Evolutionary conservation across 2,113 vertebrate species (phyloP).

Genomic region (Bothrops jararaca): DNA sequence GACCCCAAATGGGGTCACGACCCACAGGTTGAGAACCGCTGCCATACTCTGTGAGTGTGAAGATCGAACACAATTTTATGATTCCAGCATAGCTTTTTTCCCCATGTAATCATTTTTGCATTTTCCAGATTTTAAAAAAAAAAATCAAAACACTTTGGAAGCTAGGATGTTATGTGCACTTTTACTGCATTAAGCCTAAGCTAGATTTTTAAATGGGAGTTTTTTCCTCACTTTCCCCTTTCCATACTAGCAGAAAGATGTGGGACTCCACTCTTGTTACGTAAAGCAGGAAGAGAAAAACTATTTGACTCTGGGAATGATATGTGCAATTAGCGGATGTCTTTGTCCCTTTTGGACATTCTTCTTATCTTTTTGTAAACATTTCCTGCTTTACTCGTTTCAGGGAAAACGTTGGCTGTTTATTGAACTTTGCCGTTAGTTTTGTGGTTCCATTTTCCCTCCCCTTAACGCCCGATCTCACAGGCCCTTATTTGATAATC

Average conservation of each 20-base stretch:
- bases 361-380: conserved; percentile 70
- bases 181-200: background rate
- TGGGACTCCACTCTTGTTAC: conserved; percentile 42
- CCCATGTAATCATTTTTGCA: background rate
- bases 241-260: conserved; percentile 45
- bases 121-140: background rate
- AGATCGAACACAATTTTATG: background rate
- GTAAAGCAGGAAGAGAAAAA: conserved; percentile 60
- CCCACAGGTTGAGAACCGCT: no score
- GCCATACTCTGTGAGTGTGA: no score
- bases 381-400: conserved; percentile 66
- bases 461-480: background rate
- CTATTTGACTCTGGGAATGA: conserved; percentile 53
- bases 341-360: conserved; percentile 46
- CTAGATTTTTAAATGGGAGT: conserved; percentile 18
- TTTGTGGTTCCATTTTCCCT: conserved; percentile 38
- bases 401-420: conserved; percentile 42
- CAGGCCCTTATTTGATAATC: background rate
- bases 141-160: no score
- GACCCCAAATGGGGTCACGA: no score
- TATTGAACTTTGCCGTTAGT: conserved; percentile 4
- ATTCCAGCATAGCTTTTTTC: background rate
- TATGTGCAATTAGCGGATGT: conserved; percentile 17
- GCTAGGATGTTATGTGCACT: background rate
- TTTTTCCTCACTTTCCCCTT: conserved; percentile 47